Evolutionary conservation across 2,113 vertebrate species (phyloP).

Genomic region (Notechis scutatus): DNA sequence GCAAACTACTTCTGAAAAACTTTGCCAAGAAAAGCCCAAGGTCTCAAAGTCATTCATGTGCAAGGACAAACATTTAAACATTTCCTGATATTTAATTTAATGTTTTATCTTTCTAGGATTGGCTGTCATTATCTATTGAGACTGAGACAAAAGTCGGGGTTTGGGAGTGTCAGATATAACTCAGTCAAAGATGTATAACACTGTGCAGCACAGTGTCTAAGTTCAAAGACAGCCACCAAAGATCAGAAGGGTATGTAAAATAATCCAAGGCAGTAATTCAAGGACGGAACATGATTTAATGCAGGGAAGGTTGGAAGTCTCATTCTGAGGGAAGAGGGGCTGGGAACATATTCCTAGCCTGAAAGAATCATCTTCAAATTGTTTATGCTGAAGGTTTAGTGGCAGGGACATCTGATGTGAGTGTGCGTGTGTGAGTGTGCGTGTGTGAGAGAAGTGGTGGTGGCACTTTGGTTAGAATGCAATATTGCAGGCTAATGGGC

Average conservation of each 20-base stretch:
- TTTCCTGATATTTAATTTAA: background rate
- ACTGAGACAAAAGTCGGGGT: background rate
- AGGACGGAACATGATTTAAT: background rate
- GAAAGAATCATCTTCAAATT: background rate
- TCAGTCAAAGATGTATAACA: background rate
- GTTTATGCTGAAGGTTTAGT: background rate
- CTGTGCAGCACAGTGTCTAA: background rate
- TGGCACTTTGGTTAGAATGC: background rate
- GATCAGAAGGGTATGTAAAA: background rate
- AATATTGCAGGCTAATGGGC: background rate
- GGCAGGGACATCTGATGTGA: background rate
- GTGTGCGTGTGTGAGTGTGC: too few relatives aligned
- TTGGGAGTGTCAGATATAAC: background rate
- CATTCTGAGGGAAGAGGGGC: background rate
- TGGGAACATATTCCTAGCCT: background rate
- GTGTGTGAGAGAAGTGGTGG: too few relatives aligned
- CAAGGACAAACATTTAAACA: background rate
- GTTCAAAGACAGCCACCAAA: background rate
- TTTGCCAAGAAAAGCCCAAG: background rate
- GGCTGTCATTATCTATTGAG: background rate
- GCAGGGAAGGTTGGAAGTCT: background rate
- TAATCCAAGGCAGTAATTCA: background rate
- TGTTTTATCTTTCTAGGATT: background rate
- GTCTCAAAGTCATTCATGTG: background rate
- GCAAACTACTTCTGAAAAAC: background rate